phyloP scores from a whole-genome alignment of 2,113 vertebrate species.

The Catharus bicknelli region DNA sequence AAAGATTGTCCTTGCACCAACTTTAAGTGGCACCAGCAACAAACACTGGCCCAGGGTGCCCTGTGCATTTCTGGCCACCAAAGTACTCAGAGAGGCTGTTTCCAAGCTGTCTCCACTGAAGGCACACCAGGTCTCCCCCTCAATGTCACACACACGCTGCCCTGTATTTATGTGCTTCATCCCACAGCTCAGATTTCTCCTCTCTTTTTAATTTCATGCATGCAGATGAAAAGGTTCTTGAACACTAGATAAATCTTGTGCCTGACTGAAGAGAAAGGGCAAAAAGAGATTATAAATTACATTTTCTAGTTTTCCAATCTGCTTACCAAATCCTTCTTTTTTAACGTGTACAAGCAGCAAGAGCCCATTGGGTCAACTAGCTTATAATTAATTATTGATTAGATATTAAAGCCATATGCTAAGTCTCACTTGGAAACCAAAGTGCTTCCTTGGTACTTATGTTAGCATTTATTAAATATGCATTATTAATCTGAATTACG shows the following conservation, averaged over 20 bases:
- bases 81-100: fast-evolving
- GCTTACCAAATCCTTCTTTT: constrained; percentile 38
- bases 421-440: constrained; percentile 48
- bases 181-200: neutral
- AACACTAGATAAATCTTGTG: neutral
- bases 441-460: constrained; percentile 47
- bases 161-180: neutral
- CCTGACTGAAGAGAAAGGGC: neutral
- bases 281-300: constrained; percentile 21
- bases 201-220: neutral
- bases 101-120: neutral
- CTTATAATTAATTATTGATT: constrained; percentile 73
- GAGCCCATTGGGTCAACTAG: constrained; percentile 48
- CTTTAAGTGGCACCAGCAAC: neutral
- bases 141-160: neutral
- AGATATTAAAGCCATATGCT: constrained; percentile 30
- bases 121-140: neutral
- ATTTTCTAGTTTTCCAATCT: constrained; percentile 15
- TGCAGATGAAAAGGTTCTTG: neutral
- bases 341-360: constrained; percentile 13
- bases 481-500: constrained; percentile 66
- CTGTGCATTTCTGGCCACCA: neutral
- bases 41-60: neutral
- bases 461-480: constrained; percentile 62
- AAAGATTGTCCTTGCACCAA: neutral